Conservation (phyloP, 2,113 vertebrate species). For the Halcyon malimbica region DNA sequence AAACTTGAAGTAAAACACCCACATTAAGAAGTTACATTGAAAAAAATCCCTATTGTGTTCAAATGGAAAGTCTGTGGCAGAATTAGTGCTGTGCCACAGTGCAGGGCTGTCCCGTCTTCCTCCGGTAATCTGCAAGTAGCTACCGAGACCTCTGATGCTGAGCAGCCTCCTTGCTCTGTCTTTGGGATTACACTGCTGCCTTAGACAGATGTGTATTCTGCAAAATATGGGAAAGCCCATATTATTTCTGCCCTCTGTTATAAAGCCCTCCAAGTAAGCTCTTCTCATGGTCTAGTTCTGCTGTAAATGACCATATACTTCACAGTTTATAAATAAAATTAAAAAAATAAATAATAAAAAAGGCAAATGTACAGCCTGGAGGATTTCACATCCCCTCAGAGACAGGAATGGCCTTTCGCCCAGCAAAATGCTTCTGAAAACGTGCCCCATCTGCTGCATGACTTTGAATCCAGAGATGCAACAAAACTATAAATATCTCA, state of each 20-base stretch:
- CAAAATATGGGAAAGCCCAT: neutral
- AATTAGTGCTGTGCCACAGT: neutral
- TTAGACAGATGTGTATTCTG: neutral
- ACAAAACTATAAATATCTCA: slow-evolving; percentile 43
- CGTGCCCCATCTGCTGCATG: slow-evolving; percentile 47
- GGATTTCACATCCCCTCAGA: slow-evolving; percentile 47
- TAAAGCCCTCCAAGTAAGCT: neutral
- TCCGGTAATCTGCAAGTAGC: neutral
- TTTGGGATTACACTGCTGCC: neutral
- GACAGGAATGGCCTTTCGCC: slow-evolving; percentile 42
- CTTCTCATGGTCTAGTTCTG: neutral
- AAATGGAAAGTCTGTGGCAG: neutral
- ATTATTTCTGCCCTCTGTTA: neutral
- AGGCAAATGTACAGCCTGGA: neutral
- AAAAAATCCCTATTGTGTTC: neutral
- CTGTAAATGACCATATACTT: slow-evolving; percentile 33
- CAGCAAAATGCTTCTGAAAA: slow-evolving; percentile 44
- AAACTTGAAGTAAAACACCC: neutral
- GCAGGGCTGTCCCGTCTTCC: neutral
- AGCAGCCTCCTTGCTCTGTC: neutral
- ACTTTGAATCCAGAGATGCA: slow-evolving; percentile 32
- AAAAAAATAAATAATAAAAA: neutral
- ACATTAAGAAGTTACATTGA: neutral
- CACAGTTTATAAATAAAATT: slow-evolving; percentile 44
- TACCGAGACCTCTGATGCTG: neutral